Base-by-base conservation (phyloP, 2,888 invertebrate genomes). In the Selenia dentaria region DNA sequence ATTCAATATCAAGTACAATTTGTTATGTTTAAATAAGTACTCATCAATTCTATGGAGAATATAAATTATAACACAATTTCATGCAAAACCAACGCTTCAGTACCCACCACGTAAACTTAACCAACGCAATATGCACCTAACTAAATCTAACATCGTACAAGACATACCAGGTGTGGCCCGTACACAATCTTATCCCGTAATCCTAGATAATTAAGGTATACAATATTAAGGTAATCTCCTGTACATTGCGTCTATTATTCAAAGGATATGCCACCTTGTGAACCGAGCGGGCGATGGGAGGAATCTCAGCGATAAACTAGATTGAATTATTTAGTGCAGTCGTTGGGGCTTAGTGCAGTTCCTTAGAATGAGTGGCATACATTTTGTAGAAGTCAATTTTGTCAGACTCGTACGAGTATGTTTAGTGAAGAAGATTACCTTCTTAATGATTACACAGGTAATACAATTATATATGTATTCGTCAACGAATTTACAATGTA, bases 221-320 rank as follows among this genome's bases (percentile, higher is more conserved):
- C 67, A 72, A 70, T 70, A 70, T 72, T 71, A 67, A 70, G 62
- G 57, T 50, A 47, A 58, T 51, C 54, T 28, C 46, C 51, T 56
- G 58, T 62, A 66, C 64, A 66, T 54, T 61, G 43, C 55, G 51
- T 69, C 51, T 67, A 74, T 76, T 77, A 77, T 78, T 76, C 75
- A 77, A 63, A 60, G 62, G 61, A 51, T 51, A 49, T 51, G 42
- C 45, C 40, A 43, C 26, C 41, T 45, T 38, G 50, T 41, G 41
- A 45, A 41, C 41, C 2, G 39, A 26, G 44, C 31, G 40, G 31
- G 39, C 46, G 46, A 51, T 55, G 53, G 45, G 46, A 22, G 53
- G 48, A 59, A 70, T 70, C 70, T 67, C 61, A 11, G 64, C 57
- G 47, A 47, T 61, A 62, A 59, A 56, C 50, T 51, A 56, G 9